Base-by-base conservation (phyloP, 2,888 invertebrate species). In the Drosophila affinis region DNA sequence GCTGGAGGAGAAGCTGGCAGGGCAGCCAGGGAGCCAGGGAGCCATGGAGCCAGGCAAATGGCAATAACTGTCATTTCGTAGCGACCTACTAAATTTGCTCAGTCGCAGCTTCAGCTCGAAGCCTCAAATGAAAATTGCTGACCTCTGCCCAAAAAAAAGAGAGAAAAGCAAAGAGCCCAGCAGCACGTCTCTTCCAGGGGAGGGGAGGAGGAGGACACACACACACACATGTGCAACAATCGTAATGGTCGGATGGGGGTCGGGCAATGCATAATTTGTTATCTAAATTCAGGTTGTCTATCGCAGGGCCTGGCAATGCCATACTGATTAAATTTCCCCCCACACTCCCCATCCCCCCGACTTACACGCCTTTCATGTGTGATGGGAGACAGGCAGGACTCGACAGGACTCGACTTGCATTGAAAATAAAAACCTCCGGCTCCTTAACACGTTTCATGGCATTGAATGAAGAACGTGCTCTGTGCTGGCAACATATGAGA, bases 201-300 rank as follows among this genome's bases (percentile, higher is more conserved):
- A 21, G 21, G 21, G 21, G 21, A 21, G 21, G 21, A 21, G 21
- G 2, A 2, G 34, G 34, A 12, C 49, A 17, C 27, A 17, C 47
- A 3, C 17, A 49, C 53, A 24, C 24, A 24, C 63, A 65, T 71
- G 72, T 79, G 86, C 72, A 84, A 81, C 81, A 87, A 81, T 77
- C 85, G 75, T 75, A 57, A 58, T 47, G 52, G 57, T 52, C 81
- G 63, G 53, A 48, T 18, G 27, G 34, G 48, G 24, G 17, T 63
- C 45, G 29, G 65, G 62, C 76, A 64, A 75, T 81, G 83, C 85
- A 88, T 90, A 89, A 90, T 89, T 90, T 80, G 89, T 88, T 91
- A 91, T 90, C 91, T 90, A 90, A 89, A 90, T 91, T 90, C 91
- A 90, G 90, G 81, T 89, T 90, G 85, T 79, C 82, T 86, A 80